These are phyloP conservation scores for Lasioglossum oenotherae DNA, from an alignment of 2,888 invertebrate species.

Conservation along the genomic window DNA sequence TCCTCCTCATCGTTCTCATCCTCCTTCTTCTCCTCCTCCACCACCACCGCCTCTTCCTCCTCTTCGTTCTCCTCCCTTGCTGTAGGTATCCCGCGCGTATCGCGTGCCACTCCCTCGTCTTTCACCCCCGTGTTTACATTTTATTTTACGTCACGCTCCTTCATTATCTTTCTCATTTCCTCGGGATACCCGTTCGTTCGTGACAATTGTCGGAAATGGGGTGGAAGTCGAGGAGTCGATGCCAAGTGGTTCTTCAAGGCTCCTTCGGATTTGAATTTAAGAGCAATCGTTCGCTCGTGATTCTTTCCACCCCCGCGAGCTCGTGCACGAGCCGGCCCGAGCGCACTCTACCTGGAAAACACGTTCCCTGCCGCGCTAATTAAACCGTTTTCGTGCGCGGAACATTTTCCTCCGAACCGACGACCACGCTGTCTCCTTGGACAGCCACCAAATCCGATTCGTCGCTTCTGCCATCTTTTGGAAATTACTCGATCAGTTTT, in stretches of 20 bases:
- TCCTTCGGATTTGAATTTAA: conserved; percentile 65
- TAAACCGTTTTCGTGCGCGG: neutral
- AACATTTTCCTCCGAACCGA: neutral
- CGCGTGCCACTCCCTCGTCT: conserved; percentile 57
- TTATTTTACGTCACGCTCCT: conserved; percentile 78
- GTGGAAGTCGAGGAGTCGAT: conserved; percentile 73
- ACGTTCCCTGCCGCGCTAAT: neutral
- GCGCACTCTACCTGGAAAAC: conserved; percentile 9
- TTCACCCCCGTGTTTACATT: conserved; percentile 76
- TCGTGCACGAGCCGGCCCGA: neutral
- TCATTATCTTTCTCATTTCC: conserved; percentile 78
- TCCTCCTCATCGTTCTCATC: conserved; percentile 30
- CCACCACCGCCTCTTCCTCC: conserved; percentile 31
- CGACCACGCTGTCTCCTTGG: neutral
- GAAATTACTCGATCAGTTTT: neutral
- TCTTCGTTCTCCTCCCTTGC: conserved; percentile 26
- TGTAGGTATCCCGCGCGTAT: conserved; percentile 38
- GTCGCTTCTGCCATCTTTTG: neutral
- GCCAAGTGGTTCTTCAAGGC: conserved; percentile 64
- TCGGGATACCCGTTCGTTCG: conserved; percentile 71
- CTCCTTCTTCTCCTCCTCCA: conserved; percentile 36
- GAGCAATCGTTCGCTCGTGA: conserved; percentile 55
- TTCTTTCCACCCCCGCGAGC: conserved; percentile 21
- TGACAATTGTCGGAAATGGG: conserved; percentile 74
- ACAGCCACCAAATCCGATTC: neutral